Base-by-base conservation (phyloP, 2,113 vertebrate genomes). In the Cichladusa arquata region DNA sequence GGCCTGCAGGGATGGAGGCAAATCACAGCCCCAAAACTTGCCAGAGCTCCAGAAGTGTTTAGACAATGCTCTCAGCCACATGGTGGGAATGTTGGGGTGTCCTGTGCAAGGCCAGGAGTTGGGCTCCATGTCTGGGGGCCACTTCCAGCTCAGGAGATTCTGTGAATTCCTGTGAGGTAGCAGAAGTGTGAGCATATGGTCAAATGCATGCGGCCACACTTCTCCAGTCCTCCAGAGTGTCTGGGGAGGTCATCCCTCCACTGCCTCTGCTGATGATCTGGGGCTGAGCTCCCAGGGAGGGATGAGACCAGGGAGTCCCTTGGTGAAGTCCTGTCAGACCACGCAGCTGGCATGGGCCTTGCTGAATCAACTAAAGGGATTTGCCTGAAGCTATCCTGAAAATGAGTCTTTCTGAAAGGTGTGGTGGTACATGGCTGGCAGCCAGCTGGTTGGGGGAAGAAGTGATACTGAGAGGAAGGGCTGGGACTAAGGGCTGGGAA, bases 271-370 rank as follows among this genome's bases (percentile, higher is more conserved):
- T 42, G 62, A 28, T 34, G 36, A 10, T 7, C 16, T 16, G 17
- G 60, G 53, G 19, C 70, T 71, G 47, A 81, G 44, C 25, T 60
- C 26, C 44, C 14, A 4, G 40, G 1, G 2, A 7, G 25, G 7
- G 5, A 38, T 29, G 14, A 50, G 38, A 40, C 29, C 1, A 0
- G 16, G 12, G 26, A 1, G 7, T 25, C 16, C 28, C 19, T 31
- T 40, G 44, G 20, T 5, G 3, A 23, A 57, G 42, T 40, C 1
- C 0, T 1, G 1, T 28, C 11, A 3, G 57, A 42, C 8, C 0
- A 0, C 47, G 36, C 42, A 72, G 48, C 26, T 10, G 20, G 29
- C 36, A 33, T 1, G 0, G 57, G 11, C 33, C 53, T 51, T 47
- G 44, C 6, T 29, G 33, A 45, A 82, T 19, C 2, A 0, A 7